Evolutionary conservation across 1,140 invertebrate species (phyloP).

Genomic region (Drosophila parabipectinata): DNA sequence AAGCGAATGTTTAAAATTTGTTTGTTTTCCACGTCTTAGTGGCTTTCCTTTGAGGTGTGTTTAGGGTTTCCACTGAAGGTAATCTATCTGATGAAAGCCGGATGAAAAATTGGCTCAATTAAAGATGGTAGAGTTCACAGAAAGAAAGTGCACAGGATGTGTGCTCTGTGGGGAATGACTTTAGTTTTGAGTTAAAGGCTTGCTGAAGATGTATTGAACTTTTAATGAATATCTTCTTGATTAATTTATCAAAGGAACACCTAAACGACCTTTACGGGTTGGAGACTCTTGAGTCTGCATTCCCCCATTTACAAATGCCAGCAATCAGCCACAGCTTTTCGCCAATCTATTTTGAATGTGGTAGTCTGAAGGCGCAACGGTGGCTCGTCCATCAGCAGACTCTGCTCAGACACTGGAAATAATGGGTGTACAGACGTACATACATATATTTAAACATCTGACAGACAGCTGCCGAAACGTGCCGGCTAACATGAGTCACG

Average conservation of each 20-base stretch:
- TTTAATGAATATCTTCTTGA: not conserved
- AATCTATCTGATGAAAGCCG: conserved; percentile 52
- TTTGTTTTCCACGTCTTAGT: not conserved
- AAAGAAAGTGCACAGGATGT: conserved; percentile 31
- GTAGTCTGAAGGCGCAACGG: conserved; percentile 19
- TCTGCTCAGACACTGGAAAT: conserved; percentile 26
- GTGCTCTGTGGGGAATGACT: not conserved
- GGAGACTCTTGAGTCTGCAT: not conserved
- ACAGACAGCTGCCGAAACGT: conserved; percentile 69
- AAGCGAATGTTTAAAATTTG: conserved; percentile 1
- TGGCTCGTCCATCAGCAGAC: conserved; percentile 66
- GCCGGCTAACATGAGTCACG: conserved; percentile 69
- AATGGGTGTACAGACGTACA: conserved; percentile 3
- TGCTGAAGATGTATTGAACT: not conserved
- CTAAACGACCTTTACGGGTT: conserved; percentile 7
- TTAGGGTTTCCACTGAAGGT: not conserved
- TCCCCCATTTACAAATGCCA: conserved; percentile 59
- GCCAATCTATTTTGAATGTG: conserved; percentile 71
- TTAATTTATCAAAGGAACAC: conserved; percentile 13
- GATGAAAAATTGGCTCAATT: conserved; percentile 30
- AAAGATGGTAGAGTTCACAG: not conserved
- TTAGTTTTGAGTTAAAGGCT: no score
- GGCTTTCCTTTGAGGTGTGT: conserved; percentile 37
- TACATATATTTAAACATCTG: conserved; percentile 2
- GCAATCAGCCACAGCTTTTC: conserved; percentile 63